Conservation (phyloP, 2,797 vertebrate species). For the Mus caroli region DNA sequence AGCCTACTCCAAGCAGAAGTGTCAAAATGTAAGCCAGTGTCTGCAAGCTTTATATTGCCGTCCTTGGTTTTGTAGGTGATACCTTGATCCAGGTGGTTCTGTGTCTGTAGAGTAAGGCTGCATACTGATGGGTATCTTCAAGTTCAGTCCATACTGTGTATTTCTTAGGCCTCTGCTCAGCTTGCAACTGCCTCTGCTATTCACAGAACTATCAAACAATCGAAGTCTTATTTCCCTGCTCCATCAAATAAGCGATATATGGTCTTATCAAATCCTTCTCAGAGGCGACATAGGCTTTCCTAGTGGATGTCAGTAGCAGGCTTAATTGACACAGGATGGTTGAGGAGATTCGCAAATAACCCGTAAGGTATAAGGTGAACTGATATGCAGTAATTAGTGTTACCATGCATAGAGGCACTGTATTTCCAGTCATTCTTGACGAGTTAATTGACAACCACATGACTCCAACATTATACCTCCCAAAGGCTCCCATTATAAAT, state of each 20-base stretch:
- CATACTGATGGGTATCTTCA: not conserved
- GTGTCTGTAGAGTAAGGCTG: not conserved
- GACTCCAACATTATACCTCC: not conserved
- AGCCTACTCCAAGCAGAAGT: not conserved
- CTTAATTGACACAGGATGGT: not conserved
- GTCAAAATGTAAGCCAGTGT: not conserved
- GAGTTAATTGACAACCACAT: not conserved
- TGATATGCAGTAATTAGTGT: not conserved
- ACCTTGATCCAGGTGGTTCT: not conserved
- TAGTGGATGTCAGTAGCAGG: not conserved
- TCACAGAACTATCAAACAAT: not conserved
- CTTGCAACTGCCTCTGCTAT: not conserved
- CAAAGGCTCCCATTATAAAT: not conserved
- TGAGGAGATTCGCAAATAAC: not conserved
- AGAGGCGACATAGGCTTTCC: not conserved
- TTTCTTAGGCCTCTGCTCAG: not conserved
- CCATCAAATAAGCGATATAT: not conserved
- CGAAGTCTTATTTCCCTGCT: not conserved
- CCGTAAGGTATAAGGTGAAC: not conserved
- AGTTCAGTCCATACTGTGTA: not conserved
- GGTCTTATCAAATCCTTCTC: not conserved
- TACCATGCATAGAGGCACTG: not conserved
- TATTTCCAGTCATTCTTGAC: not conserved
- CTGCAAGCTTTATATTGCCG: not conserved
- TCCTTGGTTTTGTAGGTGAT: slow-evolving; percentile 8